phyloP scores from a whole-genome alignment of 2,888 invertebrate genomes.

The Poecilus cupreus region DNA sequence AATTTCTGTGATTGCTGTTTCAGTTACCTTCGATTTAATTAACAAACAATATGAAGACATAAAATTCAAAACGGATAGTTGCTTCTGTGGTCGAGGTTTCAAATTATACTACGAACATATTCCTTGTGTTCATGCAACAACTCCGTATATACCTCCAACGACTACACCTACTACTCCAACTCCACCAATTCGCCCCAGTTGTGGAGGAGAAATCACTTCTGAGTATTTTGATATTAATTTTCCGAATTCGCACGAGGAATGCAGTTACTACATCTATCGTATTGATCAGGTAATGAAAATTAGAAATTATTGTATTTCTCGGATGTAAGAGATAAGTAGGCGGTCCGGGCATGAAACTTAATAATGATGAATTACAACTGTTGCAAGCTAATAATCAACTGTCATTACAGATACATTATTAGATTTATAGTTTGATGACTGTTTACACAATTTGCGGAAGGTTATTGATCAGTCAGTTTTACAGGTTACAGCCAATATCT shows the following conservation, averaged over 20 bases:
- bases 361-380: too few species aligned
- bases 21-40: constrained; percentile 69
- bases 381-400: too few species aligned
- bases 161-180: constrained; percentile 50
- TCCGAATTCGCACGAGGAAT: constrained; percentile 26
- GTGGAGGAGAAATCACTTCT: constrained; percentile 65
- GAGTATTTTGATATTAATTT: constrained; percentile 66
- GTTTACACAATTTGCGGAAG: too few species aligned
- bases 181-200: constrained; percentile 58
- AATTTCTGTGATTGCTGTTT: constrained; percentile 60
- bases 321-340: too few species aligned
- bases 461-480: too few species aligned
- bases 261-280: constrained; percentile 40
- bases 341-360: too few species aligned
- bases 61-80: constrained; percentile 70
- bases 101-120: constrained; percentile 71
- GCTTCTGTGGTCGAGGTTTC: constrained; percentile 72
- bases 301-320: too few species aligned
- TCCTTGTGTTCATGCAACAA: constrained; percentile 65
- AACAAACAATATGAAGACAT: constrained; percentile 68
- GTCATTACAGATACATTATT: too few species aligned
- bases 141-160: constrained; percentile 61
- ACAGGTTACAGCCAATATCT: too few species aligned
- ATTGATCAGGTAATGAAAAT: constrained; percentile 39
- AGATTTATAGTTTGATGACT: too few species aligned